Evolutionary conservation across 2,797 vertebrate genomes (phyloP).

Genomic region (Antennarius maculatus): DNA sequence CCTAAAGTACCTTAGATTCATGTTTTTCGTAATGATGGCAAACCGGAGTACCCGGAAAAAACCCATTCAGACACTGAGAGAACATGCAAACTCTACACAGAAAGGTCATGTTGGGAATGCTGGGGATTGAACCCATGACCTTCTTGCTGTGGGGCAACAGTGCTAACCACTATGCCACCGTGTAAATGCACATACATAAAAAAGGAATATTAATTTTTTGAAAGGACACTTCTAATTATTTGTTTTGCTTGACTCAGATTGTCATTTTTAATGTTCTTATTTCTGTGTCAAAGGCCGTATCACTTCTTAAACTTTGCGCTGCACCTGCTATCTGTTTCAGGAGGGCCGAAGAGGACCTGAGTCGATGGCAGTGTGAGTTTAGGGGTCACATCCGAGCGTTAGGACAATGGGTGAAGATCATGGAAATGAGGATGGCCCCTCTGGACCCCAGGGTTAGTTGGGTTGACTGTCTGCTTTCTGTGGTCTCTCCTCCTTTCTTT

Average conservation of each 20-base stretch:
- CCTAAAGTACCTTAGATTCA: too few relatives aligned
- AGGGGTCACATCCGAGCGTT: slow-evolving; percentile 84
- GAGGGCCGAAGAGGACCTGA: slow-evolving; percentile 65
- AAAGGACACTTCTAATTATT: neutral
- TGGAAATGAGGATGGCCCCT: slow-evolving; percentile 84
- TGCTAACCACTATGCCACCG: too few relatives aligned
- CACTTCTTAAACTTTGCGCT: neutral
- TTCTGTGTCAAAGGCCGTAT: neutral
- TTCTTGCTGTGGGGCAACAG: too few relatives aligned
- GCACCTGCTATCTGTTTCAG: slow-evolving; percentile 41
- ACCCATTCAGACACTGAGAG: too few relatives aligned
- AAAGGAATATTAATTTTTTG: too few relatives aligned
- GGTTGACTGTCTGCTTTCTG: slow-evolving; percentile 4
- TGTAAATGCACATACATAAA: too few relatives aligned
- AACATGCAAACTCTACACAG: too few relatives aligned
- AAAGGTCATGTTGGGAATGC: too few relatives aligned
- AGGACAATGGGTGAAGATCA: slow-evolving; percentile 82
- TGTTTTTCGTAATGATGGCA: too few relatives aligned
- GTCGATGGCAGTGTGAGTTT: slow-evolving; percentile 79
- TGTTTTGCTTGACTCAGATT: neutral
- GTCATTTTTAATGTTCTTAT: neutral
- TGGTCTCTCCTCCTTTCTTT: neutral
- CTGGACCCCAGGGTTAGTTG: slow-evolving; percentile 75
- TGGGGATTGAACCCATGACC: too few relatives aligned
- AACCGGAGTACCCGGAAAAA: too few relatives aligned